These are phyloP conservation scores for Coregonus ussuriensis DNA, from an alignment of 2,797 vertebrate genomes.

Conservation along the genomic window DNA sequence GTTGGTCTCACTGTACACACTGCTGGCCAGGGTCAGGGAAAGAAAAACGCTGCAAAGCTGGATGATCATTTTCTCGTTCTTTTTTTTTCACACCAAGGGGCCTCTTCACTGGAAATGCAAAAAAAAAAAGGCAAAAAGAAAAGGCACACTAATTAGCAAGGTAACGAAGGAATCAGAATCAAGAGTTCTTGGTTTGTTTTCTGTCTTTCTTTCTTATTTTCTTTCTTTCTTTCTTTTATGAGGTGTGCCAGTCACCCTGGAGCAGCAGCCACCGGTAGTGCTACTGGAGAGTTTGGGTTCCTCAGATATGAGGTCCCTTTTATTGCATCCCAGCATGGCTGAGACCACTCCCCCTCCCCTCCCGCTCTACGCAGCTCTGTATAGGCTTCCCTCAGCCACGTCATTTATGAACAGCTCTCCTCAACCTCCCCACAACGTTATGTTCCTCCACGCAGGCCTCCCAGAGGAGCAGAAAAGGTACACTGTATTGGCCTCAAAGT, in stretches of 20 bases:
- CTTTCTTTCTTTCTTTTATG: slow-evolving; percentile 20
- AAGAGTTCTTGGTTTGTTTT: slow-evolving; percentile 17
- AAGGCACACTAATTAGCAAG: slow-evolving; percentile 17
- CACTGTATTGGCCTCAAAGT: neutral
- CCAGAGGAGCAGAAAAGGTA: neutral
- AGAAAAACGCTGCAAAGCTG: slow-evolving; percentile 87
- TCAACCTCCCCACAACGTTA: neutral
- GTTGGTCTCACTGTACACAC: slow-evolving; percentile 67
- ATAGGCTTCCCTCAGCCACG: slow-evolving; percentile 58
- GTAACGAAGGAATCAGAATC: slow-evolving; percentile 20
- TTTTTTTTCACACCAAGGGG: slow-evolving; percentile 63
- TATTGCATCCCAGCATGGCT: slow-evolving; percentile 72
- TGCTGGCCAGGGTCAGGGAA: slow-evolving; percentile 83
- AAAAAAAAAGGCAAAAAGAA: slow-evolving; percentile 34
- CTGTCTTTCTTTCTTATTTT: slow-evolving; percentile 42
- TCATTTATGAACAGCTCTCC: slow-evolving; percentile 47
- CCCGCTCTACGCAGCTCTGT: slow-evolving; percentile 56
- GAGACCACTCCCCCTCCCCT: slow-evolving; percentile 77
- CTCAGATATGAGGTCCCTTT: slow-evolving; percentile 77
- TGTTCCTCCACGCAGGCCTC: slow-evolving; percentile 24
- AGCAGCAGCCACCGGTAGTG: slow-evolving; percentile 67
- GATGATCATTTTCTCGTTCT: slow-evolving; percentile 80
- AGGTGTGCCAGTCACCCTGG: slow-evolving; percentile 14
- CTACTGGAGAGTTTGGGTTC: slow-evolving; percentile 77
- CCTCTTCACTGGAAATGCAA: slow-evolving; percentile 73